Percentiles rank a stretch among this genome's conserved stretches.
Evolutionary conservation across 2,888 invertebrate genomes (phyloP).

Genomic region (Temnothorax ravouxi): DNA sequence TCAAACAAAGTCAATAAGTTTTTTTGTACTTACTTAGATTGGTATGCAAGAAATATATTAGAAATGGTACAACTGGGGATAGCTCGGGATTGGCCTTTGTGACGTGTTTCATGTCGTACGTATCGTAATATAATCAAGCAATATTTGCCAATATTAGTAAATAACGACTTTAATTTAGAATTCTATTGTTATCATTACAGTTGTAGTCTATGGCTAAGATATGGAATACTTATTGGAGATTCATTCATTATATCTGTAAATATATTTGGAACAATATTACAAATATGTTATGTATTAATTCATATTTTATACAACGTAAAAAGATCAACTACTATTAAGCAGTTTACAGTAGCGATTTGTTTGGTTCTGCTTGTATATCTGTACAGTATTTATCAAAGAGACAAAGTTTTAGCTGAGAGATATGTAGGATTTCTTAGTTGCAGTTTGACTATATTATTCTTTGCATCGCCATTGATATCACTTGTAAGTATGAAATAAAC

Average conservation of each 20-base stretch:
- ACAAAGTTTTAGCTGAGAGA: constrained; percentile 87
- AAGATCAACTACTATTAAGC: constrained; percentile 90
- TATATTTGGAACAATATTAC: constrained; percentile 90
- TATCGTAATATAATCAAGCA: constrained; percentile 68
- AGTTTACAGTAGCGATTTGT: constrained; percentile 88
- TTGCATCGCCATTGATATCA: constrained; percentile 94
- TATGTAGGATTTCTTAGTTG: constrained; percentile 91
- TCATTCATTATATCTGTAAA: constrained; percentile 92
- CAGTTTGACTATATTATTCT: constrained; percentile 92
- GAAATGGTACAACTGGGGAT: constrained; percentile 92
- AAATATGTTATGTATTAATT: constrained; percentile 90
- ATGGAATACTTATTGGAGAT: constrained; percentile 92
- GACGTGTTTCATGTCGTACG: constrained; percentile 92
- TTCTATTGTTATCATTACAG: constrained; percentile 86
- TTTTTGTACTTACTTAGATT: constrained; percentile 88
- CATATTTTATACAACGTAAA: constrained; percentile 92
- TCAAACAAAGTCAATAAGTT: constrained; percentile 44
- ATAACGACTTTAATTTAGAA: neutral
- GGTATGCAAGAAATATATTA: constrained; percentile 92
- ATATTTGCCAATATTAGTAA: neutral
- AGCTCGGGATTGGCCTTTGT: constrained; percentile 92
- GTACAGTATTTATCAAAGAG: constrained; percentile 88
- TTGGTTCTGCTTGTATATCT: constrained; percentile 88
- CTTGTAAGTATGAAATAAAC: constrained; percentile 87
- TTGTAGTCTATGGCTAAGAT: constrained; percentile 93